Evolutionary conservation across 2,888 invertebrate genomes (phyloP), one percentile per base, ranked within the genome.

Genomic region (Horisme vitalbata): DNA sequence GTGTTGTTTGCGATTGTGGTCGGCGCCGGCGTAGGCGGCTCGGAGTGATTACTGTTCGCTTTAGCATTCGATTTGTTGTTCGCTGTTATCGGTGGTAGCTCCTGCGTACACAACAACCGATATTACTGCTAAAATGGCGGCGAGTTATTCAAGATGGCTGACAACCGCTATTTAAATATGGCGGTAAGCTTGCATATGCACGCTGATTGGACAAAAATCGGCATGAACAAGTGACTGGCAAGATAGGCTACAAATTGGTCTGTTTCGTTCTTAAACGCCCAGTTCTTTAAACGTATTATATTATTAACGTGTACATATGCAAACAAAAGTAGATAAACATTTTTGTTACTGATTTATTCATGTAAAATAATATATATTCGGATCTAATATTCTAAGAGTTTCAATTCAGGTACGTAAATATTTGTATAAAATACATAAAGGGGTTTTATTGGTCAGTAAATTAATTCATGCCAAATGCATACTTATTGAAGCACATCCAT

Each of bases 401-500:
- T 11, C 15, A 7, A n/a, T 50, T 18, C 4, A 4, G 4, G 4
- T 18, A 54, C 50, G 37, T 50, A 58, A 37, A 59, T 49, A 68
- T 55, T 59, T 23, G 61, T 61, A 55, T 68, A 44, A 35, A 32
- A 51, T 44, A 50, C 2, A 52, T 52, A 50, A 7, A 32, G 38
- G 48, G 34, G 10, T 43, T 34, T 11, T 4, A 28, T 38, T 32
- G 33, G 35, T 37, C 33, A 9, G 30, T 49, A 20, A 30, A 52
- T 53, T 70, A 71, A 62, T 66, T 63, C 86, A 86, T 86, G 87
- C 86, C 75, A 77, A 75, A 83, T 83, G 86, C 84, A 79, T 68
- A 63, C 48, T 65, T 61, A 68, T 68, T 71, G 63, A 84, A 83
- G 86, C 85, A 81, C 85, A 82, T 83, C 64, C 84, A 84, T 73